Base-by-base conservation (phyloP, 2,113 vertebrate genomes). In the Andinoacara biseriatus region DNA sequence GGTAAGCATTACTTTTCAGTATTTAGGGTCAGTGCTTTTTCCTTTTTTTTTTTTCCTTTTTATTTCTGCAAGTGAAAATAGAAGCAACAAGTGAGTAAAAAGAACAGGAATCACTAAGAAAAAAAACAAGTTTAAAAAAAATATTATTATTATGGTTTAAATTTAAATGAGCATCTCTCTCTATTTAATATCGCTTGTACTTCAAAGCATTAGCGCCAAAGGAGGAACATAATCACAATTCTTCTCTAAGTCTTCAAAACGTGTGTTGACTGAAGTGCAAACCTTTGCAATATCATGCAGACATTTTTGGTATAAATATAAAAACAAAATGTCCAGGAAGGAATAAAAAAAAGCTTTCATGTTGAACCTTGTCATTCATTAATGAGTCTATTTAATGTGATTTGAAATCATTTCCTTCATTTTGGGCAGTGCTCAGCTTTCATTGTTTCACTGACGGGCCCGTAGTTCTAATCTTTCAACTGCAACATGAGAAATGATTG, bases 401-500 rank as follows among this genome's bases (percentile, higher is more conserved):
- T 84, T 77, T 81, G 13, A 75, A 58, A 82, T 43, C 26, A 22
- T 62, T 75, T 74, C 46, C 3, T 81, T 85, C 29, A 80, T 80
- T 86, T 59, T 2, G 26, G 49, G 52, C 43, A 8, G 40, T 74
- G 33, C 24, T 86, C 46, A 58, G 13, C 78, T 75, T 78, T 72
- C 20, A 74, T 63, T 76, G 43, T 58, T 54, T 81, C 9, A 29
- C 59, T 9, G 20, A 63, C 74, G 22, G 61, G 38, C 14, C 5
- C 0, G 52, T 69, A 61, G 59, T 86, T 79, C 43, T 74, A 15
- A 56, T 72, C 49, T 63, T 58, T 87, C 35, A 38, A 79, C 43
- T 65, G 59, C 59, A 52, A 63, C 61, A 67, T 83, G 29, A 83
- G 79, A 84, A 52, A 87, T 49, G 2, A 67, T 61, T 85, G 31